Evolutionary conservation across 2,888 invertebrate genomes (phyloP), one percentile per base, ranked within the genome.

Genomic region (Oxyscelio sp.): DNA sequence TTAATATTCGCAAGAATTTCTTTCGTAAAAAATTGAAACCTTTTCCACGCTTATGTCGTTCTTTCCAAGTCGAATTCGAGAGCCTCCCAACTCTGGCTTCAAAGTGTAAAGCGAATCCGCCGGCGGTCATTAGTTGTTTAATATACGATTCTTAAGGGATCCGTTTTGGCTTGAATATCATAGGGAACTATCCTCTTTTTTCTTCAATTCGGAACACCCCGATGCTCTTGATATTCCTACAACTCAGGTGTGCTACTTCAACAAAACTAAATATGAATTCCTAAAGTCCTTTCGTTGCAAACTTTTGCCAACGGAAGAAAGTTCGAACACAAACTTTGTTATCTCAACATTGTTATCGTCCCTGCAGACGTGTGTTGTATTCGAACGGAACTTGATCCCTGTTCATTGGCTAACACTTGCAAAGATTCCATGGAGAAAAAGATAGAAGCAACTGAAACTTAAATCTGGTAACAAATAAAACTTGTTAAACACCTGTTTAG

Each of bases 61-160:
- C 74, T 59, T 82, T 50, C 22, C 61, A 59, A 40, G 48, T 82
- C 24, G 61, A 24, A 68, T 63, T 74, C 73, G 65, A 68, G 65
- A 70, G 6, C 34, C 56, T 80, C 52, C 38, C 52, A 52, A 15
- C 82, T 59, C 58, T 27, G 38, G 83, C 78, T 82, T 77, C 68
- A 81, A 75, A 83, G 73, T 75, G 77, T 24, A 73, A 65, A 75
- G 79, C 66, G 75, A 75, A 77, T 85, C 81, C 82, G 84, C 87
- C 88, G 88, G 87, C 85, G 87, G 90, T 90, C 91, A 90, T 92
- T 91, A 91, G 88, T 91, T 91, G 86, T 85, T 88, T 89, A 91
- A 91, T 89, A 91, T 91, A 90, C 90, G 91, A 90, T 90, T 89
- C 90, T 92, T 90, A 88, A 90, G 91, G 88, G 88, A 89, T 83